A percentile compares a stretch with the other conserved stretches of the same genome.
Evolutionary conservation across 2,797 vertebrate genomes (phyloP).

Genomic region (Microctenopoma stevenorrisi): DNA sequence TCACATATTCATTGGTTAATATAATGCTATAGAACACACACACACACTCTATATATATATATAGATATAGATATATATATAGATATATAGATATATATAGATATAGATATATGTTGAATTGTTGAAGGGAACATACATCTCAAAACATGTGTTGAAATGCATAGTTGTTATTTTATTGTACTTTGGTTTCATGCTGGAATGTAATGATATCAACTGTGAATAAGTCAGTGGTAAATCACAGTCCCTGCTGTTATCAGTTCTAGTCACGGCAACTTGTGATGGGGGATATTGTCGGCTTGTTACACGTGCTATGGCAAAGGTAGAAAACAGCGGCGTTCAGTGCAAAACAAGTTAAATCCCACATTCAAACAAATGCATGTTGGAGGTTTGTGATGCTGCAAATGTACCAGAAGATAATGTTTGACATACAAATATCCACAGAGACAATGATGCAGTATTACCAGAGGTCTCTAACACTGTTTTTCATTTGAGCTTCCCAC

Average conservation of each 20-base stretch:
- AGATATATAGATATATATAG: too few relatives aligned
- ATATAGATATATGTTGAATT: not conserved
- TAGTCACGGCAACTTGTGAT: not conserved
- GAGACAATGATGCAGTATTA: conserved; percentile 75
- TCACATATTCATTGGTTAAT: too few relatives aligned
- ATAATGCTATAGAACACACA: not conserved
- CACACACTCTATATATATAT: too few relatives aligned
- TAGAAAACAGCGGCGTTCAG: conserved; percentile 8
- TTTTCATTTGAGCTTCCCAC: conserved; percentile 30
- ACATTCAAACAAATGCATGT: conserved; percentile 28
- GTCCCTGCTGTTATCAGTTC: not conserved
- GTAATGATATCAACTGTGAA: not conserved
- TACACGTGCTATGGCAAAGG: conserved; percentile 35
- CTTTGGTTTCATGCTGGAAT: not conserved
- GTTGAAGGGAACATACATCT: not conserved
- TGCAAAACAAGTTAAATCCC: conserved; percentile 19
- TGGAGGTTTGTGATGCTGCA: conserved; percentile 5
- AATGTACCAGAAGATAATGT: conserved; percentile 24
- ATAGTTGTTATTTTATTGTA: too few relatives aligned
- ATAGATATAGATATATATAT: too few relatives aligned
- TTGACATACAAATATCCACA: conserved; percentile 19
- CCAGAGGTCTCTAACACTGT: conserved; percentile 24
- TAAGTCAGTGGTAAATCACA: not conserved
- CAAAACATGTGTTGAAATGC: not conserved
- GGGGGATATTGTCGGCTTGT: not conserved